A percentile compares a stretch with the other conserved stretches of the same genome.
phyloP scores from a whole-genome alignment of 2,113 vertebrate genomes.

The Pleuronectes platessa region DNA sequence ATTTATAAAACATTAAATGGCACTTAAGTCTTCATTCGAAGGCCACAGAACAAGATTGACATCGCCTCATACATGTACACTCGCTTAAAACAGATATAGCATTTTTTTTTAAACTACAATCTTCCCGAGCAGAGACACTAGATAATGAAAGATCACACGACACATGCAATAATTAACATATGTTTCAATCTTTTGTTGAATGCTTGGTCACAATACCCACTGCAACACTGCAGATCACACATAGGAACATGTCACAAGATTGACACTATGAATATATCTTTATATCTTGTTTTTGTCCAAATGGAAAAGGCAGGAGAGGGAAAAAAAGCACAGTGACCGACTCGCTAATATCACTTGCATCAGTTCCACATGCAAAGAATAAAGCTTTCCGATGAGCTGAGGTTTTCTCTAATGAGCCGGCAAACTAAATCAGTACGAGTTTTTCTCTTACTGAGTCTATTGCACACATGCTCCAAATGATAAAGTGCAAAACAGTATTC shows the following conservation, averaged over 20 bases:
- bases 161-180: neutral
- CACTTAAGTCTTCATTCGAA: slow-evolving; percentile 63
- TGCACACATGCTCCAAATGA: neutral
- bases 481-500: neutral
- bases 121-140: neutral
- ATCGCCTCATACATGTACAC: neutral
- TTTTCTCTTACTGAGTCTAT: neutral
- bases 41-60: slow-evolving; percentile 50
- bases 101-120: neutral
- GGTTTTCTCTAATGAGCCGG: neutral
- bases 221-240: slow-evolving; percentile 1
- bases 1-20: slow-evolving; percentile 48
- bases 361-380: slow-evolving; percentile 1
- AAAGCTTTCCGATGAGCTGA: neutral
- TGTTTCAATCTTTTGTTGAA: neutral
- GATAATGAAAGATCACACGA: neutral
- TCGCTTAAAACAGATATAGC: neutral
- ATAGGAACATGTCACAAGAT: slow-evolving; percentile 19
- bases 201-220: slow-evolving; percentile 1
- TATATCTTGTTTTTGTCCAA: slow-evolving; percentile 14
- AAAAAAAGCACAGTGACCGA: slow-evolving; percentile 52
- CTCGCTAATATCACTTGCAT: slow-evolving; percentile 31
- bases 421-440: neutral
- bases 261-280: slow-evolving; percentile 17
- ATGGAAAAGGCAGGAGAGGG: slow-evolving; percentile 48